Conservation (phyloP, 2,888 invertebrate genomes). For the Temnothorax ravouxi region DNA sequence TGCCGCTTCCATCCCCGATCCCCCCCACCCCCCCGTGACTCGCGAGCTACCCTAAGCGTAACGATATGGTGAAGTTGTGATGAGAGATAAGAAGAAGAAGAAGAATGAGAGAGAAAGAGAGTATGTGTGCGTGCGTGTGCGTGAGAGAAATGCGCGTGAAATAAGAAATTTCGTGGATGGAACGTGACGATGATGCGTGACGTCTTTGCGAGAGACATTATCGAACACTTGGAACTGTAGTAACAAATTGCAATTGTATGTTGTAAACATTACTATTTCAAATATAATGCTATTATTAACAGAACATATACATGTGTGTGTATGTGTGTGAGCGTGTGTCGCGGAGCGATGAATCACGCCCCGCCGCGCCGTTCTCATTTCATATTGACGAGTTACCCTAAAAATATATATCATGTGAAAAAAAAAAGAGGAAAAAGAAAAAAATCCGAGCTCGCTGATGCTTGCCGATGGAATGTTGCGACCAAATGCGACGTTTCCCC, state of each 20-base stretch:
- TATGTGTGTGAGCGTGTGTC: no score
- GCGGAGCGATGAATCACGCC: not conserved
- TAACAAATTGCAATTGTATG: slow-evolving; percentile 80
- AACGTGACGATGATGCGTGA: slow-evolving; percentile 53
- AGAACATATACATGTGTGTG: slow-evolving; percentile 20
- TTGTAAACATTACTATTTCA: slow-evolving; percentile 82
- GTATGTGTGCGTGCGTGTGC: not conserved
- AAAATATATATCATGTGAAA: slow-evolving; percentile 12
- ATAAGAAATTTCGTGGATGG: slow-evolving; percentile 45
- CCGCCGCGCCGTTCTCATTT: not conserved
- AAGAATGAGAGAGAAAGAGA: not conserved
- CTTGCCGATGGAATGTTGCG: slow-evolving; percentile 1
- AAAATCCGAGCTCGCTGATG: not conserved
- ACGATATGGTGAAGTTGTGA: not conserved
- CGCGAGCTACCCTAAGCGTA: slow-evolving; percentile 30
- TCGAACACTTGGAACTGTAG: slow-evolving; percentile 78
- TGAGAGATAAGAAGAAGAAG: slow-evolving; percentile 10
- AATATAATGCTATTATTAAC: slow-evolving; percentile 80
- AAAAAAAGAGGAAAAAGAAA: no score
- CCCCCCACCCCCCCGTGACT: not conserved
- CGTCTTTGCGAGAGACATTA: slow-evolving; percentile 72
- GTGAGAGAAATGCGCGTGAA: slow-evolving; percentile 23
- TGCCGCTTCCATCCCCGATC: slow-evolving; percentile 62
- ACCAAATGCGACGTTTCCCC: slow-evolving; percentile 12
- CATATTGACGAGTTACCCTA: not conserved